Conservation (phyloP, 23 tunicate genomes). For the Trididemnum clinides region DNA sequence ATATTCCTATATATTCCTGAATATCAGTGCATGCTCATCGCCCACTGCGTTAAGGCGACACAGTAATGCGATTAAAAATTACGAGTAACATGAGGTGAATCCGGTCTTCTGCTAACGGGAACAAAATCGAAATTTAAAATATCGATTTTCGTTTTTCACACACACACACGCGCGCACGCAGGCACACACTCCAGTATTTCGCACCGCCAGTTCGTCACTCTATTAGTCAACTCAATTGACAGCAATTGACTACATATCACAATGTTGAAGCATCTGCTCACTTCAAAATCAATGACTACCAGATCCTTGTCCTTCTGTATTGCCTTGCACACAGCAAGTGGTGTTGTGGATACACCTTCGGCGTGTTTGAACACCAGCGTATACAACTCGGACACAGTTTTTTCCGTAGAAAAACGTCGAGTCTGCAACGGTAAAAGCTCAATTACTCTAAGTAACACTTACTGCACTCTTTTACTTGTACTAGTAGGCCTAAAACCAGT, state of each 20-base stretch:
- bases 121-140: background rate
- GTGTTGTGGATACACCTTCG: slow-evolving; percentile 28
- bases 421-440: slow-evolving; percentile 25
- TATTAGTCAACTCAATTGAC: background rate
- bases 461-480: too few relatives aligned
- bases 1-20: too few relatives aligned
- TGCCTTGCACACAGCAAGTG: slow-evolving; percentile 41
- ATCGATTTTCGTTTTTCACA: too few relatives aligned
- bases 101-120: too few relatives aligned
- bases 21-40: too few relatives aligned
- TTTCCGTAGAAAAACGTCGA: slow-evolving; percentile 43
- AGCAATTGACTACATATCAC: background rate
- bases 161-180: too few relatives aligned
- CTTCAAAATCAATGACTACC: slow-evolving; percentile 46
- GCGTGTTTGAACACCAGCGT: slow-evolving; percentile 60
- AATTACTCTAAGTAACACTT: too few relatives aligned
- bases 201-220: background rate
- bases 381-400: slow-evolving; percentile 55
- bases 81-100: too few relatives aligned
- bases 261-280: background rate
- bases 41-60: too few relatives aligned
- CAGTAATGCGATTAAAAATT: too few relatives aligned
- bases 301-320: slow-evolving; percentile 37
- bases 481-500: too few relatives aligned
- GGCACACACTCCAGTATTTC: background rate